A percentile compares a stretch with the other conserved stretches of the same genome.
phyloP scores from a whole-genome alignment of 2,113 vertebrate species.

The Bos taurus region DNA sequence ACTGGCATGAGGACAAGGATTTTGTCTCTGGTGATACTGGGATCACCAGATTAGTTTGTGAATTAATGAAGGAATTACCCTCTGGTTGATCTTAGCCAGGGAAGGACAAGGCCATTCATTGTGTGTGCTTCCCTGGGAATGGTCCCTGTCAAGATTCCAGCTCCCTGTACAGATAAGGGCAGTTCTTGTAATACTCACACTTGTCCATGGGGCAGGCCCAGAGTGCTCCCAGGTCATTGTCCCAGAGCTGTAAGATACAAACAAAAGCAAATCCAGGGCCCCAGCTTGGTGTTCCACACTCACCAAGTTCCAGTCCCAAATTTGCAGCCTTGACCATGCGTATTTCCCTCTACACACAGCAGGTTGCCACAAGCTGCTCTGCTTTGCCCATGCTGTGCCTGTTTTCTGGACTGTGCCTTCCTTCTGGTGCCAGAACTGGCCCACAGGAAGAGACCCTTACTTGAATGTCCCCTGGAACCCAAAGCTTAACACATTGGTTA shows the following conservation, averaged over 20 bases:
- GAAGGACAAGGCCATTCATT: not conserved
- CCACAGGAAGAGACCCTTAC: not conserved
- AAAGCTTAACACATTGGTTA: not conserved
- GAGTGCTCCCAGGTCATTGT: slow-evolving; percentile 8
- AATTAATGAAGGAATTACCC: not conserved
- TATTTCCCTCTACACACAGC: not conserved
- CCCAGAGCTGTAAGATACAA: slow-evolving; percentile 66
- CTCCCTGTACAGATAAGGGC: not conserved
- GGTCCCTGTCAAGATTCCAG: not conserved
- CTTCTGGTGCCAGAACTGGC: slow-evolving; percentile 43
- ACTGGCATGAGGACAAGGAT: not conserved
- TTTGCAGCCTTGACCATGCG: not conserved
- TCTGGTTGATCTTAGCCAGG: not conserved
- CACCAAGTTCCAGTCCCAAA: not conserved
- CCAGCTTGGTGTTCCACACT: not conserved
- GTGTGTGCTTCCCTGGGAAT: not conserved
- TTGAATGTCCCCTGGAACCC: not conserved
- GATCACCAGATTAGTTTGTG: not conserved
- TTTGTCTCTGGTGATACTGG: not conserved
- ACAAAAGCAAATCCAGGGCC: not conserved
- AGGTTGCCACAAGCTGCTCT: not conserved
- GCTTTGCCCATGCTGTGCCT: not conserved
- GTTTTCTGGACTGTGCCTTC: not conserved
- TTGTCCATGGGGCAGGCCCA: slow-evolving; percentile 82
- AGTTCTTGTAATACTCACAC: slow-evolving; percentile 75